Base-by-base conservation (phyloP, 2,888 invertebrate genomes). In the Drosophila neonasuta region DNA sequence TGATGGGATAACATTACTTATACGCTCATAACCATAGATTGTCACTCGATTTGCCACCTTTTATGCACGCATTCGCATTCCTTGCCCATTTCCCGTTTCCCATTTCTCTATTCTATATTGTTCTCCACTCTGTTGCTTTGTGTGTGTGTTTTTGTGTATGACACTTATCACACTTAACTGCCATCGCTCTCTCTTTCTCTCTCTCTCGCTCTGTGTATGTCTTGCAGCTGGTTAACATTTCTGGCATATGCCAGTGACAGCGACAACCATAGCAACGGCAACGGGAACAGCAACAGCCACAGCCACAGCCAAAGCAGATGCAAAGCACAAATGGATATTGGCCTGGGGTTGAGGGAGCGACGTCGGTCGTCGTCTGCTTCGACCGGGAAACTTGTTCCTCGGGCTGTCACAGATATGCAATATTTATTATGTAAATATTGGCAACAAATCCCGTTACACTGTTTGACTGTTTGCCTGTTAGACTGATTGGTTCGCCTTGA, bases 391-490 rank as follows among this genome's bases (percentile, higher is more conserved):
- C 41, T 60, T 56, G 67, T 51, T 55, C 50, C 65, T 62, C 17
- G 32, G 10, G 41, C 62, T 72, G 57, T 74, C 70, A 67, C 71
- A 71, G 75, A 73, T 77, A 83, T 78, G 79, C 70, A 75, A 74
- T 71, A 79, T 83, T 83, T 85, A 83, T 85, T 84, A 84, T 84
- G 83, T 73, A 84, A 84, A 84, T 84, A 86, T 80, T 77, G 72
- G 77, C 70, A 75, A 69, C 68, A 75, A 78, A 78, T 78, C 71
- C 86, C 57, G 74, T 69, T 74, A 67, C 65, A 45, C 71, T 51
- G 64, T 68, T 73, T 52, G 65, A 10, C 49, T 41, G 42, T 41
- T 41, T 39, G 41, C 10, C 36, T 45, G 52, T 54, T 61, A 13
- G 59, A 56, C 74, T 68, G 76, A 70, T 76, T 79, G 76, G 59